Evolutionary conservation across 2,797 vertebrate species (phyloP).

Genomic region (Luscinia luscinia): DNA sequence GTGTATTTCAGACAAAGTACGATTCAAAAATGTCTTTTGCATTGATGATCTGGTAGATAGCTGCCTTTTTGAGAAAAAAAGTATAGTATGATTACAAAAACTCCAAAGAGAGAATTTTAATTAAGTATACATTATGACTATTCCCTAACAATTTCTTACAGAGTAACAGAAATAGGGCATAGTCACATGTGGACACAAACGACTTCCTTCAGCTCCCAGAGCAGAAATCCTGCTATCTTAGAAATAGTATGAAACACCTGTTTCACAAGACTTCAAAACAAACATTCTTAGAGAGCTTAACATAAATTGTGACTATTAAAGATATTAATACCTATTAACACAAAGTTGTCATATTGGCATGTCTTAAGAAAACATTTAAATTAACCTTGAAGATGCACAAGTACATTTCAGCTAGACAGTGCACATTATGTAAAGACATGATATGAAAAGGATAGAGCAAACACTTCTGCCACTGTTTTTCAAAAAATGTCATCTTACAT

Average conservation of each 20-base stretch:
- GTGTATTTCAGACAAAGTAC: neutral
- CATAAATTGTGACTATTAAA: neutral
- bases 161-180: neutral
- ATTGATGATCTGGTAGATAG: neutral
- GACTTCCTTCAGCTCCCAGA: neutral
- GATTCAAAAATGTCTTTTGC: neutral
- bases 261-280: neutral
- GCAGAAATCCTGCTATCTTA: neutral
- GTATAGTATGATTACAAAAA: neutral
- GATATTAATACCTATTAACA: neutral
- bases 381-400: neutral
- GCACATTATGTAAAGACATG: neutral
- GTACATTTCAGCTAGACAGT: neutral
- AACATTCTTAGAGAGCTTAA: neutral
- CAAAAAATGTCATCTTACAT: neutral
- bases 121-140: neutral
- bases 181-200: neutral
- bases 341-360: neutral
- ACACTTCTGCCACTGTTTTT: neutral
- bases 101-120: neutral
- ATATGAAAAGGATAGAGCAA: neutral
- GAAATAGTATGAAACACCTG: neutral
- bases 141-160: neutral
- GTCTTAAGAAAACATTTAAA: neutral
- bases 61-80: neutral